These are phyloP conservation scores for Rhinogobius similis DNA, from an alignment of 2,113 vertebrate species.

Conservation along the genomic window DNA sequence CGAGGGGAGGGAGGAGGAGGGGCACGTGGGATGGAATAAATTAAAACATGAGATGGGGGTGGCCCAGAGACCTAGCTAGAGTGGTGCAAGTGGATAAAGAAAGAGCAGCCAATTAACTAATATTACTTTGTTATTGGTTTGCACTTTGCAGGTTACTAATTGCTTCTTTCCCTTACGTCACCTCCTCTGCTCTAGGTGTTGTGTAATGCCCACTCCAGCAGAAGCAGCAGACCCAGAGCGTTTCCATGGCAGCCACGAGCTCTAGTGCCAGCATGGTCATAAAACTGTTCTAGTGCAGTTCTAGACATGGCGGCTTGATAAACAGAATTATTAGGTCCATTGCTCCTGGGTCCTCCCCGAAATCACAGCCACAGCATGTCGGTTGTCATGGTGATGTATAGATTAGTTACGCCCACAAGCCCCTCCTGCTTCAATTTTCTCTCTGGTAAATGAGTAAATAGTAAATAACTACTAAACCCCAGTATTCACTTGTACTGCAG, in stretches of 20 bases:
- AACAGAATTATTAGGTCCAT: slow-evolving; percentile 2
- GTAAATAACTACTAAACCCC: slow-evolving; percentile 21
- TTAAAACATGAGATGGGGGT: slow-evolving; percentile 1
- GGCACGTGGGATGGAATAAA: slow-evolving; percentile 4
- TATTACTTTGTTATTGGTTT: neutral
- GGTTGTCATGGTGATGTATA: slow-evolving; percentile 42
- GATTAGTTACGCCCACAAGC: slow-evolving; percentile 42
- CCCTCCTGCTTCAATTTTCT: neutral
- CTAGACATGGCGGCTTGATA: neutral
- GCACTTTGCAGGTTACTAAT: neutral
- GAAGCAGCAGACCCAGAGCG: slow-evolving; percentile 14
- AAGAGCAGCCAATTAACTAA: neutral
- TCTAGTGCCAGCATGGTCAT: slow-evolving; percentile 10
- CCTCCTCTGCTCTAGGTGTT: slow-evolving; percentile 17
- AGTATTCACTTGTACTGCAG: neutral
- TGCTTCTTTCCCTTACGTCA: neutral
- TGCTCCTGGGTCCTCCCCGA: neutral
- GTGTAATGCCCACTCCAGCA: slow-evolving; percentile 40
- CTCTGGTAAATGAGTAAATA: neutral
- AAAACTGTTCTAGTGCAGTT: slow-evolving; percentile 4
- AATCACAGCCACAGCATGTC: slow-evolving; percentile 17
- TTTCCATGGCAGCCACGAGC: slow-evolving; percentile 51
- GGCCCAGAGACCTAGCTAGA: neutral
- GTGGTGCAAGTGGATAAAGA: neutral
- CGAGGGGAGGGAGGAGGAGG: slow-evolving; percentile 36